These are phyloP conservation scores for Montipora cactus DNA, from an alignment of 64 coral and sea anemone species.

Conservation along the genomic window DNA sequence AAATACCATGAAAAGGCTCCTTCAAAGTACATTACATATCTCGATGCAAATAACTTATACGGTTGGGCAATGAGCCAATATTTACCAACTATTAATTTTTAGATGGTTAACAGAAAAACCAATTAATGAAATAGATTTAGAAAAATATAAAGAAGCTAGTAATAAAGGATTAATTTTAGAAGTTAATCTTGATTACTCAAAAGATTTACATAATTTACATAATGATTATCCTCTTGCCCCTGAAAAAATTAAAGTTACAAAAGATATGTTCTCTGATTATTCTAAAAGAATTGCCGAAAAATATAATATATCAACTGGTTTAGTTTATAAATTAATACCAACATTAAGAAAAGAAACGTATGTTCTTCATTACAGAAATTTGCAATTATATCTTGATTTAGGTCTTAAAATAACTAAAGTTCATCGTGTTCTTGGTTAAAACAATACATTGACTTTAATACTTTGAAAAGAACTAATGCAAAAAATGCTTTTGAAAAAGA, in stretches of 20 bases:
- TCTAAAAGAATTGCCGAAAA: not conserved
- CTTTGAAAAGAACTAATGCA: not conserved
- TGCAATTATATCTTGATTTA: not conserved
- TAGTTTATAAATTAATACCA: not conserved
- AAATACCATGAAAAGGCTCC: not conserved
- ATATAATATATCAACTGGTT: not conserved
- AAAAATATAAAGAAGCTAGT: not conserved
- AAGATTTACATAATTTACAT: not conserved
- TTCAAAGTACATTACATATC: not conserved
- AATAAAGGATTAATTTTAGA: not conserved
- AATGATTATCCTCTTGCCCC: conserved; percentile 2
- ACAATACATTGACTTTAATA: not conserved
- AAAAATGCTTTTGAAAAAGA: not conserved
- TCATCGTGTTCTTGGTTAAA: not conserved
- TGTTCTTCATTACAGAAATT: not conserved
- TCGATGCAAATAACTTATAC: not conserved
- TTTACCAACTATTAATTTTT: too few relatives aligned
- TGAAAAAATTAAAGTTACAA: too few relatives aligned
- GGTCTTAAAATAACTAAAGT: not conserved
- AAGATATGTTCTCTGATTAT: too few relatives aligned
- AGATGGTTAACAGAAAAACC: too few relatives aligned
- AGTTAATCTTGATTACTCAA: not conserved
- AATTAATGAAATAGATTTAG: not conserved
- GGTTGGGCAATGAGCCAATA: not conserved
- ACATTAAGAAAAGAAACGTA: not conserved